A percentile compares a stretch with the other conserved stretches of the same genome.
phyloP scores from a whole-genome alignment of 2,797 vertebrate species.

The Gephyroberyx darwinii region DNA sequence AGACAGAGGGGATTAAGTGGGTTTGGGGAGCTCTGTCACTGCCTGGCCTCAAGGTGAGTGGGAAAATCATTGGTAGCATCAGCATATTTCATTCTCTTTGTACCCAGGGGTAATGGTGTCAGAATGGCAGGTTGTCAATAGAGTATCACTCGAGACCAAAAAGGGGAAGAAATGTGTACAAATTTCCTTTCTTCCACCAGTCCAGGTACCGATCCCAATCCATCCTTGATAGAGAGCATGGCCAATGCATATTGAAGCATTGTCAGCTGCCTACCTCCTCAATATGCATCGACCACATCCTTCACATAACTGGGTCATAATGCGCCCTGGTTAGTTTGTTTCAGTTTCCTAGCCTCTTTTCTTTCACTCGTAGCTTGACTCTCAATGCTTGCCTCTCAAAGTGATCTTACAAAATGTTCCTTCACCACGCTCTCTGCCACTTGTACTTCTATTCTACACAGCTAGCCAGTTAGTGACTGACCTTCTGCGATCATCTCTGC shows the following conservation, averaged over 20 bases:
- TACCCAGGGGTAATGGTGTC: constrained; percentile 45
- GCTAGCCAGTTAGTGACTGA: neutral
- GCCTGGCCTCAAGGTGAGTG: constrained; percentile 70
- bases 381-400: too few relatives aligned
- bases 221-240: too few relatives aligned
- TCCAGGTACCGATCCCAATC: too few relatives aligned
- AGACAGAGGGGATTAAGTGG: constrained; percentile 54
- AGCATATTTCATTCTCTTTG: constrained; percentile 72
- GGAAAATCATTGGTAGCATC: constrained; percentile 68
- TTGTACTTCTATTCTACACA: neutral
- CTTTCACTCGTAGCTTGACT: too few relatives aligned
- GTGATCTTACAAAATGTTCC: neutral
- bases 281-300: too few relatives aligned
- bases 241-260: too few relatives aligned
- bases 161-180: constrained; percentile 42
- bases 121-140: constrained; percentile 58
- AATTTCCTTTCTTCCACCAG: neutral
- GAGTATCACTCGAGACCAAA: constrained; percentile 69
- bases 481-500: neutral
- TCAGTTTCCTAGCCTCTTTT: too few relatives aligned
- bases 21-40: constrained; percentile 54
- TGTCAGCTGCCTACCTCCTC: too few relatives aligned
- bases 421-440: neutral
- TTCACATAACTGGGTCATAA: too few relatives aligned
- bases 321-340: too few relatives aligned